Conservation (phyloP, 2,888 invertebrate species). For the Adelphocoris suturalis region DNA sequence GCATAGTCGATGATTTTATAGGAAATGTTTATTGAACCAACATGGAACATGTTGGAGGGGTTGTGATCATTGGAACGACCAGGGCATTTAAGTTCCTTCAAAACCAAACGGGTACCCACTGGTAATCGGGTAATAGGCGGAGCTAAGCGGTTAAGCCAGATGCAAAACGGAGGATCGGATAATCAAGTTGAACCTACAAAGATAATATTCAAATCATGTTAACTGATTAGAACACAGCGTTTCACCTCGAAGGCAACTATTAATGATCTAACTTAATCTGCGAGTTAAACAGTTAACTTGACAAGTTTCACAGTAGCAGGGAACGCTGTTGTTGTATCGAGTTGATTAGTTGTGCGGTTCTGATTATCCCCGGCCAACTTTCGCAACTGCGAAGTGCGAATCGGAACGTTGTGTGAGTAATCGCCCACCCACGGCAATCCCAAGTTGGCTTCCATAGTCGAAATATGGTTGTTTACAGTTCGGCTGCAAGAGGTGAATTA, state of each 20-base stretch:
- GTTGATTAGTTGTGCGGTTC: slow-evolving; percentile 32
- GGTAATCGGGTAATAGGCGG: not conserved
- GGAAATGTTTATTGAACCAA: not conserved
- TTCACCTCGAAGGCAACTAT: slow-evolving; percentile 8
- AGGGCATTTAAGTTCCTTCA: not conserved
- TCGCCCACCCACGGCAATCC: slow-evolving; percentile 8
- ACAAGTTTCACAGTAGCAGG: slow-evolving; percentile 1
- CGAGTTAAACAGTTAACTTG: slow-evolving; percentile 36
- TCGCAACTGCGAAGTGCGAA: not conserved
- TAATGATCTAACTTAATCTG: slow-evolving; percentile 30
- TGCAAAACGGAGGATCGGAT: not conserved
- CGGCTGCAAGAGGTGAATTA: not conserved
- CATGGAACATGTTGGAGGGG: no score
- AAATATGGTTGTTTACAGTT: not conserved
- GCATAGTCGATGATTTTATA: not conserved
- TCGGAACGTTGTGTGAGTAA: not conserved
- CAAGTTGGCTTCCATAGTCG: not conserved
- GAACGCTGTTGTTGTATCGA: not conserved
- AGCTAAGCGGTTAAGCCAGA: not conserved
- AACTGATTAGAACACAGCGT: not conserved
- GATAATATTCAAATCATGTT: slow-evolving; percentile 26
- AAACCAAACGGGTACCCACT: not conserved
- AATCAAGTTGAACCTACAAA: not conserved
- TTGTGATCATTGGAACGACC: not conserved
- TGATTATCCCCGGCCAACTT: slow-evolving; percentile 13